Conservation (phyloP, 2,113 vertebrate genomes). For the Pangasianodon gigas region DNA sequence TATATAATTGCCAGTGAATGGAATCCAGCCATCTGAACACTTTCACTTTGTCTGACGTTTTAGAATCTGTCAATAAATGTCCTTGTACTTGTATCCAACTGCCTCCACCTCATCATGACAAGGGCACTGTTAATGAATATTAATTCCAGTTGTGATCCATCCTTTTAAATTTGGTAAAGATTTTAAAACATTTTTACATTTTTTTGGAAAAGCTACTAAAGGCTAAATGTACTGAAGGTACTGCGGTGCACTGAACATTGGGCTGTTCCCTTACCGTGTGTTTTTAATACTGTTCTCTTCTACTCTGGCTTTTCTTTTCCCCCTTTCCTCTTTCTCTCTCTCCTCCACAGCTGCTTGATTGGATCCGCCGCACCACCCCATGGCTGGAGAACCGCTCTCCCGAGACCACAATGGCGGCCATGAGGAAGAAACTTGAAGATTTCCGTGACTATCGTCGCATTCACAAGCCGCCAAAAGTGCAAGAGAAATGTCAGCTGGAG, state of each 20-base stretch:
- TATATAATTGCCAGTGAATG: background rate
- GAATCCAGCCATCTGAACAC: background rate
- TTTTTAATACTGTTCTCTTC: background rate
- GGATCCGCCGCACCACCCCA: constrained; percentile 84
- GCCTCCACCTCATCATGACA: background rate
- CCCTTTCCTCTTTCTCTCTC: too few relatives aligned
- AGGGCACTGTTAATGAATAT: background rate
- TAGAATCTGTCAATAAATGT: background rate
- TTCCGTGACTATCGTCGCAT: constrained; percentile 84
- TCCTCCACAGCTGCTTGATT: constrained; percentile 68
- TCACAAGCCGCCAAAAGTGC: constrained; percentile 69
- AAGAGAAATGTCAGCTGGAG: constrained; percentile 98
- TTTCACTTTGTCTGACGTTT: background rate
- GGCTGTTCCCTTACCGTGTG: background rate
- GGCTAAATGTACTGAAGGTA: background rate
- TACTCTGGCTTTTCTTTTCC: background rate
- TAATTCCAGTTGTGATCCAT: background rate
- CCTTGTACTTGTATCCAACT: background rate
- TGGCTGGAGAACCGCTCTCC: constrained; percentile 85
- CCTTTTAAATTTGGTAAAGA: background rate
- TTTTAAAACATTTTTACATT: background rate
- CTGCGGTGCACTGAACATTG: background rate
- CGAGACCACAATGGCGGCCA: constrained; percentile 81
- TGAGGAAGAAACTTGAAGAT: constrained; percentile 85
- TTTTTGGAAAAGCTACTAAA: background rate